These are phyloP conservation scores for Hydrotaea diabolus DNA, from an alignment of 2,888 invertebrate genomes.

Conservation along the genomic window DNA sequence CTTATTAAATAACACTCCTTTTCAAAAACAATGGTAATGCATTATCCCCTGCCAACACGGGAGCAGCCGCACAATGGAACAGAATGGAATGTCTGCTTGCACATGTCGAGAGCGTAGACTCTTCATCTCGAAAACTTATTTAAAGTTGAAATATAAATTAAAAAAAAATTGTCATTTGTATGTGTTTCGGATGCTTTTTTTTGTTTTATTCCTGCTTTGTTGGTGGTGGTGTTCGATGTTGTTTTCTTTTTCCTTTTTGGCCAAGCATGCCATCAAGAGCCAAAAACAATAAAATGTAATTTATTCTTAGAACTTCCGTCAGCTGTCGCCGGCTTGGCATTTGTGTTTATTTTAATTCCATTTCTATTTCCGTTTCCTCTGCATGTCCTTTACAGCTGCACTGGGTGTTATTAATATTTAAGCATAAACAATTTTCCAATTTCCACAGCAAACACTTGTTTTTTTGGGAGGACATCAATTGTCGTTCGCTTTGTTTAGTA, in stretches of 20 bases:
- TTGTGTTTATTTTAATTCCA: constrained; percentile 11
- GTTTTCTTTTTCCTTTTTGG: neutral
- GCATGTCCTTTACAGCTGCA: no score
- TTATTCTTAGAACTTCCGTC: constrained; percentile 67
- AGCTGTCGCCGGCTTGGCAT: constrained; percentile 58
- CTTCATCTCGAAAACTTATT: constrained; percentile 16
- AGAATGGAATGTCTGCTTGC: neutral
- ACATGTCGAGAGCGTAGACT: neutral
- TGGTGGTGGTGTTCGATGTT: neutral
- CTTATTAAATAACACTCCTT: constrained; percentile 61
- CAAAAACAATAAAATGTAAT: constrained; percentile 57
- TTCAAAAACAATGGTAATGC: constrained; percentile 63
- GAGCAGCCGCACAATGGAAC: neutral
- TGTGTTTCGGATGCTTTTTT: no score
- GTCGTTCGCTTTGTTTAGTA: no score
- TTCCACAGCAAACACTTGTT: neutral
- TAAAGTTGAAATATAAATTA: constrained; percentile 49
- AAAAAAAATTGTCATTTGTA: constrained; percentile 50
- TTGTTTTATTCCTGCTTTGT: neutral
- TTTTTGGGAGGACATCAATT: neutral
- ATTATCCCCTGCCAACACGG: constrained; percentile 54
- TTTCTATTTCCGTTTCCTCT: constrained; percentile 17
- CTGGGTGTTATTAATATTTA: constrained; percentile 1
- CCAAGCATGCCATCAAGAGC: neutral
- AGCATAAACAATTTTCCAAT: neutral